Conservation (phyloP, 2,797 vertebrate genomes). For the Rachycentron canadum region DNA sequence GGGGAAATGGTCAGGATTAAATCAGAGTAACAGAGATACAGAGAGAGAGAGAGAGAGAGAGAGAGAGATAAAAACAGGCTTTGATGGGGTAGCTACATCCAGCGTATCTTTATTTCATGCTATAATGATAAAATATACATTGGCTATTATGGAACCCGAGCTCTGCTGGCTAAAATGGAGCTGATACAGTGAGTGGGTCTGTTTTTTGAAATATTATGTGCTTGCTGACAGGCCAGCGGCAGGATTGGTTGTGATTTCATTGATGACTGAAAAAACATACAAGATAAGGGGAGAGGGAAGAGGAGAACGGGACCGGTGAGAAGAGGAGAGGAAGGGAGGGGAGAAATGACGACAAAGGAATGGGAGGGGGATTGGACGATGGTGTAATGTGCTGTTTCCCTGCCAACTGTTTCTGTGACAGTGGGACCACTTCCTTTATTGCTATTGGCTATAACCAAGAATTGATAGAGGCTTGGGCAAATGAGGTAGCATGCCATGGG, state of each 20-base stretch:
- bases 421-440: constrained; percentile 84
- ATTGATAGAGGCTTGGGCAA: constrained; percentile 76
- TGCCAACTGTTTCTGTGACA: constrained; percentile 89
- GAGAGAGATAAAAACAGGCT: constrained; percentile 53
- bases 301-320: constrained; percentile 42
- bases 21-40: constrained; percentile 66
- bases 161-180: constrained; percentile 23
- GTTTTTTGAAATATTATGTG: constrained; percentile 49
- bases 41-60: not conserved
- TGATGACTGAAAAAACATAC: constrained; percentile 82
- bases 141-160: constrained; percentile 34
- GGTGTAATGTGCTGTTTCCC: constrained; percentile 88
- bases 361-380: constrained; percentile 83
- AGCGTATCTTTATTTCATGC: constrained; percentile 64
- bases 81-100: constrained; percentile 54
- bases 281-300: constrained; percentile 72
- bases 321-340: constrained; percentile 56
- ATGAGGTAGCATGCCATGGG: constrained; percentile 69
- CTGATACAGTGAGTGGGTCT: constrained; percentile 24
- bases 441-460: constrained; percentile 80
- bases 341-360: constrained; percentile 83
- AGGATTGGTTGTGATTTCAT: constrained; percentile 84
- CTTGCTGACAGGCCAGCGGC: constrained; percentile 59
- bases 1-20: constrained; percentile 81
- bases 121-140: constrained; percentile 59